Evolutionary conservation across 1,140 invertebrate species (phyloP), one percentile per base, ranked within the genome.

Genomic region (Tetragonula clypearis): DNA sequence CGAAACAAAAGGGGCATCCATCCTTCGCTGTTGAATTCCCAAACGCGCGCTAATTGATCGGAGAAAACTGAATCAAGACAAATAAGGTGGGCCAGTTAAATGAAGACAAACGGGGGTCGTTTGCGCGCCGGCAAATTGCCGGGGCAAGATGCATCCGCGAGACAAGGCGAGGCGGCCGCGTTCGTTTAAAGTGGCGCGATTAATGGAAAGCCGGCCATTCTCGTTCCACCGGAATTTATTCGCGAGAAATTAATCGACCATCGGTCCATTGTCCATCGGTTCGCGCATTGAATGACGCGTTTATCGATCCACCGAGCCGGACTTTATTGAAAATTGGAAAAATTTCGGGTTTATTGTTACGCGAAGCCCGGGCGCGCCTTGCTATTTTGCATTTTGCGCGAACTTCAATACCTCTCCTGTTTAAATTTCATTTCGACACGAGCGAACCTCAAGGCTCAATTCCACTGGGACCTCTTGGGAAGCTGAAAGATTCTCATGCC

Each of bases 61-160:
- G 11, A 9, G 81, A 69, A 56, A 77, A 83, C 23, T 49, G 81
- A 83, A 83, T 77, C 62, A 69, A 77, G 81, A 69, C 81, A 55
- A 83, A 76, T 77, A 77, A 83, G 58, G 26, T 26, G 35, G 49
- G 49, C 53, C 23, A 17, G 19, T 41, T 66, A 66, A 77, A 83
- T 77, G 56, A 74, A 83, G 58, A 69, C 73, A 58, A 77, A 83
- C 62, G 60, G 53, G 30, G 30, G 49, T 26, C 21, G 49, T 26
- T 15, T 23, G 56, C 35, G n/a, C n/a, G 56, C n/a, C 41, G 21
- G 79, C 41, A 65, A 82, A 74, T 74, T 74, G 23, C 58, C n/a
- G 66, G 15, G 14, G 21, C 53, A 35, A 82, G 79, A 58, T 65
- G 81, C 62, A 55, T 68, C 81, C 26, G 53, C 26, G 49, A 71